Base-by-base conservation (phyloP, 2,888 invertebrate genomes). In the Eupeodes luniger region DNA sequence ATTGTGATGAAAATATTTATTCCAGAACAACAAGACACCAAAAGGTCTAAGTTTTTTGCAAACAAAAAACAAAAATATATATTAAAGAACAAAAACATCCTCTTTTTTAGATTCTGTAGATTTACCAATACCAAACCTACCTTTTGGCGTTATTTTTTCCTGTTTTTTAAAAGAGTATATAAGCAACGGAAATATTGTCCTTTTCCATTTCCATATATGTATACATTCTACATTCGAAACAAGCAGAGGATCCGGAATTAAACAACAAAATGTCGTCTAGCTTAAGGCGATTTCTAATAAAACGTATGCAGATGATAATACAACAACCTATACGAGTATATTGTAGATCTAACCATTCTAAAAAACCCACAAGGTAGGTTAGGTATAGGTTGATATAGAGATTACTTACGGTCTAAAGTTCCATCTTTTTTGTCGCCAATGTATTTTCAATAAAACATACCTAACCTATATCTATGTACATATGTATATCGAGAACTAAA, bases 161-260 rank as follows among this genome's bases (percentile, higher is more conserved):
- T 40, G 70, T 62, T 81, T 66, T 81, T 59, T 70, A 62, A 16
- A 64, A 19, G 47, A 76, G 27, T 1, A 27, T 27, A 55, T 40
- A 40, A 40, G 40, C 55, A 66, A 69, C 59, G 69, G 40, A 44
- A 85, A 80, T n/a, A 64, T 78, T 85, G 75, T 53, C 70, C 27
- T 84, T 85, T 85, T 81, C 59, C 53, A 85, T 85, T 85, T 81
- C 81, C 53, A 81, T 85, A 81, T n/a, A n/a, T n/a, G n/a, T n/a
- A n/a, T 81, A 77, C 66, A 49, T 49, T 66, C 72, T 47, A 47
- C 27, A 27, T 34, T n/a, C 27, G 70, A 66, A 16, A 11, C 36
- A 40, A 40, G 27, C 27, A 27, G 27, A 70, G 62, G 19, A 61
- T 76, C 27, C 70, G 6, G 34, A 53, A 59, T 70, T 75, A 14